Evolutionary conservation across 35 echinoderm and acorn worm species (phyloP), one percentile per base, ranked within the genome.

Genomic region (Heliocidaris erythrogramma): DNA sequence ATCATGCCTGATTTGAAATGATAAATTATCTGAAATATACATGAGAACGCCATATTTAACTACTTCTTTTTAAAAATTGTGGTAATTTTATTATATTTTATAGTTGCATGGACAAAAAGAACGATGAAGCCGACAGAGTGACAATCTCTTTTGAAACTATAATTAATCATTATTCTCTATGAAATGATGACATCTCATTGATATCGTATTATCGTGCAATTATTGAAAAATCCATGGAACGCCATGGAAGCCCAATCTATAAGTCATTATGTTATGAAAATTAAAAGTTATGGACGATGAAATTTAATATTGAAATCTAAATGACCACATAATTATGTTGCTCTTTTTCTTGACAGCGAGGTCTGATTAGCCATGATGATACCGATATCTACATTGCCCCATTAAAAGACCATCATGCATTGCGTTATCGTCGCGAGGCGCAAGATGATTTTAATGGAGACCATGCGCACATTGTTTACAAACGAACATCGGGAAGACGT

Each of bases 371-470:
- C 24, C 91, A 92, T 59, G 29, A 48, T n/a, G 91, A 92, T 48
- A 52, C 91, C 13, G 91, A 92, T n/a, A 16, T 53, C 5, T 92
- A 92, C 91, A 59, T 92, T 30, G 12, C 31, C 16, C 91, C 91
- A n/a, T 59, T 92, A 30, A 92, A 92, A 30, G 91, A 92, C 91
- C 48, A 92, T 92, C 91, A 92, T 92, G 91, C 13, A 9, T 27
- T 12, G 13, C 91, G 91, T 21, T 59, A 48, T 16, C 47, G 91
- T 13, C 47, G 91, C 17, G 49, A 92, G 49, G 12, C 21, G 3
- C 9, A 30, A 92, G 47, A 89, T n/a, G 11, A 24, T 16, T 24
- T 48, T 13, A 30, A 92, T 35, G 30, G 47, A 18, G 49, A 59
- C 12, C 48, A 30, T 8, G 48, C 91, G 7, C 91, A 92, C 50